phyloP scores from a whole-genome alignment of 2,888 invertebrate genomes.

The Calameuta filiformis region DNA sequence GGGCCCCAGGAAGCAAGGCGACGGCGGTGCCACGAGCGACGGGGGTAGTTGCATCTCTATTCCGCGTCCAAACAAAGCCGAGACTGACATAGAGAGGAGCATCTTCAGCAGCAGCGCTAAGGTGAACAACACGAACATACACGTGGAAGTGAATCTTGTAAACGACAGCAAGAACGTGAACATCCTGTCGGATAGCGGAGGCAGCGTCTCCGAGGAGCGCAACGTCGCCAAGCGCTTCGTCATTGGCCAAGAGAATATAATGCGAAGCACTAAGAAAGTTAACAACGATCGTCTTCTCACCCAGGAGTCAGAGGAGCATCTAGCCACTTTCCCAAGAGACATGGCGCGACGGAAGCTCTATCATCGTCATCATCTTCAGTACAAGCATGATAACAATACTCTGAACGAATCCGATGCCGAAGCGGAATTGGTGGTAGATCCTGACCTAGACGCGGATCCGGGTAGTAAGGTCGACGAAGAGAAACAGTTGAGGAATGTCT shows the following conservation, averaged over 20 bases:
- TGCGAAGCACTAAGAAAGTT: slow-evolving; percentile 41
- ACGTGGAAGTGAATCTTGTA: slow-evolving; percentile 74
- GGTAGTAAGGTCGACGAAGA: slow-evolving; percentile 54
- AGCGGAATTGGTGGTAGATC: background rate
- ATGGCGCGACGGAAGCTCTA: background rate
- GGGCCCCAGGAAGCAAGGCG: slow-evolving; percentile 73
- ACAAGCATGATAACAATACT: slow-evolving; percentile 52
- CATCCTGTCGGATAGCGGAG: slow-evolving; percentile 74
- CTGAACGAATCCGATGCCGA: background rate
- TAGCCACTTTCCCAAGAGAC: slow-evolving; percentile 31
- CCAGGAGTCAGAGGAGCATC: slow-evolving; percentile 13
- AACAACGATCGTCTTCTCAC: slow-evolving; percentile 41
- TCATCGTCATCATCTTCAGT: slow-evolving; percentile 13
- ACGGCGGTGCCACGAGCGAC: slow-evolving; percentile 71
- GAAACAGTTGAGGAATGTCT: slow-evolving; percentile 73
- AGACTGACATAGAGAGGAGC: slow-evolving; percentile 61
- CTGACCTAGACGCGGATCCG: slow-evolving; percentile 48
- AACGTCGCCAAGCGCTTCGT: slow-evolving; percentile 59
- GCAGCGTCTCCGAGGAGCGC: slow-evolving; percentile 59
- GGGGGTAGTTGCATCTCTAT: slow-evolving; percentile 67
- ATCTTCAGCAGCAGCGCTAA: slow-evolving; percentile 80
- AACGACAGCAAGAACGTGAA: slow-evolving; percentile 75
- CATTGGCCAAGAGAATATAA: slow-evolving; percentile 61
- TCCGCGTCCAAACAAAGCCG: slow-evolving; percentile 68
- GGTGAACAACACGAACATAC: slow-evolving; percentile 84